Conservation (phyloP, 2,888 invertebrate species). For the Sthenelais limicola region DNA sequence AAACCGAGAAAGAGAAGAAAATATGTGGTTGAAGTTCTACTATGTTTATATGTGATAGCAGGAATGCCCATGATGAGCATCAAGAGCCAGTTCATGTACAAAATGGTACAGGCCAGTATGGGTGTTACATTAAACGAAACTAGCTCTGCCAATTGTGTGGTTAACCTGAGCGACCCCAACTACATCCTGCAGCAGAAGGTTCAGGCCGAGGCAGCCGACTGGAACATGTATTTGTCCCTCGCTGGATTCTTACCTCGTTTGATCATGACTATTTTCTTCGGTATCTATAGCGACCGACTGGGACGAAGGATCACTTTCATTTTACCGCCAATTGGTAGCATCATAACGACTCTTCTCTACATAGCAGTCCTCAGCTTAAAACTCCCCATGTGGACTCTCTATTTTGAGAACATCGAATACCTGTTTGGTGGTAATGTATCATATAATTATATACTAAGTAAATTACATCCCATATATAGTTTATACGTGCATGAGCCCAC, state of each 20-base stretch:
- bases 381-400: constrained; percentile 17
- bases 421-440: constrained; percentile 28
- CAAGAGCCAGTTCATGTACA: constrained; percentile 34
- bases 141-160: not conserved
- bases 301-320: constrained; percentile 27
- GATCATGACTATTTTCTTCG: constrained; percentile 10
- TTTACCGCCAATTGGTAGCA: constrained; percentile 20
- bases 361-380: constrained; percentile 31
- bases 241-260: constrained; percentile 17
- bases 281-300: constrained; percentile 16
- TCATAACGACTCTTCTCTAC: not conserved
- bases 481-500: too few species aligned
- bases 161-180: constrained; percentile 23
- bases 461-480: too few species aligned
- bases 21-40: not conserved
- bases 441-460: too few species aligned
- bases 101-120: constrained; percentile 28
- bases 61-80: constrained; percentile 24
- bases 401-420: not conserved
- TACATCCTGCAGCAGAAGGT: constrained; percentile 26
- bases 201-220: constrained; percentile 18
- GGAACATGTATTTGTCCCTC: constrained; percentile 27
- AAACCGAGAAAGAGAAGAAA: too few species aligned
- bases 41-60: constrained; percentile 10
- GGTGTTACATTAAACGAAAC: not conserved